phyloP scores from a whole-genome alignment of 2,888 invertebrate species.

The Ophion costatus region DNA sequence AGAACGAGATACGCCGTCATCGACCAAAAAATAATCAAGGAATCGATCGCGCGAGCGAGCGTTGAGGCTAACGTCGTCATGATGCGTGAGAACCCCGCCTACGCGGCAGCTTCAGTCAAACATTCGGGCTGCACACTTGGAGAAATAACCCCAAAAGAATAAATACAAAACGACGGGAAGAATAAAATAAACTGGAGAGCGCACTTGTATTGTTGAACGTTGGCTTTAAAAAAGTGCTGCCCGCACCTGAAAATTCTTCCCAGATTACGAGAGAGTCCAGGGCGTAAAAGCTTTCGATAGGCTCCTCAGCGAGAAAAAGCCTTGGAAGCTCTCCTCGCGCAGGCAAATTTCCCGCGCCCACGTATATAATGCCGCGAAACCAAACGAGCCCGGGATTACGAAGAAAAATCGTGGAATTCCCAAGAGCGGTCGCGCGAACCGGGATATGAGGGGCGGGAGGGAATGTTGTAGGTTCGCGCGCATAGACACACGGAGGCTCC shows the following conservation, averaged over 20 bases:
- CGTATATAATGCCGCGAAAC: slow-evolving; percentile 42
- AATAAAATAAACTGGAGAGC: neutral
- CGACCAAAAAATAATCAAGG: no score
- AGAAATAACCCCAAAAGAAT: no score
- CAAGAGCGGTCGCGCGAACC: slow-evolving; percentile 56
- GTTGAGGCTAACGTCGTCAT: no score
- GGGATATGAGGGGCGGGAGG: slow-evolving; percentile 46
- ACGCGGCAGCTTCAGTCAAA: no score
- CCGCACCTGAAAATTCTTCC: slow-evolving; percentile 21
- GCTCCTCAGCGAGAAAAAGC: slow-evolving; percentile 32
- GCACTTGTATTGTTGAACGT: slow-evolving; percentile 9
- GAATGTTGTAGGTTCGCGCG: slow-evolving; percentile 64
- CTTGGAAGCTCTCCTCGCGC: slow-evolving; percentile 14
- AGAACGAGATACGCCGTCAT: no score
- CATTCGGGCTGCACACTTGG: no score
- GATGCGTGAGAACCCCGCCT: no score
- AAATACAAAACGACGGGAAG: no score
- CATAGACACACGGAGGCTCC: neutral
- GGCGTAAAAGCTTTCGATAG: slow-evolving; percentile 42
- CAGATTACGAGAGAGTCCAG: slow-evolving; percentile 7
- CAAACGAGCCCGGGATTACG: slow-evolving; percentile 64
- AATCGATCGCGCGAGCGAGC: no score
- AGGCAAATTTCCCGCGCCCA: slow-evolving; percentile 34
- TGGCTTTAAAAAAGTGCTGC: neutral
- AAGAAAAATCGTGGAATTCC: slow-evolving; percentile 69